Conservation (phyloP, 2,113 vertebrate genomes). For the Bubo blakistoni region DNA sequence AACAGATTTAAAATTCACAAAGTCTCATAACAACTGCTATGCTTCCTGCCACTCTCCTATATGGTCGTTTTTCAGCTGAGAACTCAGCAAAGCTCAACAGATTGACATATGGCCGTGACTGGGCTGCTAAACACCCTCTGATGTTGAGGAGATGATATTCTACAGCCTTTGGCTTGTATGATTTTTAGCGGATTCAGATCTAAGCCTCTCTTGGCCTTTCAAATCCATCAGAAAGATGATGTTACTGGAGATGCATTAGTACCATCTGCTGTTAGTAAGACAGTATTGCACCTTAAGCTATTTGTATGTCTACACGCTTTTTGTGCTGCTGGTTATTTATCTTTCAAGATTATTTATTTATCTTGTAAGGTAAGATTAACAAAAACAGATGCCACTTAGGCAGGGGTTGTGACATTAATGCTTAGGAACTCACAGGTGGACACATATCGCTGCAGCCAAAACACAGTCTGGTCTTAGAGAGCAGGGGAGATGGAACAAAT, state of each 20-base stretch:
- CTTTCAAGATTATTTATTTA: background rate
- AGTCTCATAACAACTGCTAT: background rate
- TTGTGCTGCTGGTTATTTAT: background rate
- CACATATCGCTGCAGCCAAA: background rate
- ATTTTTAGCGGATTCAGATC: background rate
- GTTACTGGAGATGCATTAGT: background rate
- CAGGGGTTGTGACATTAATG: background rate
- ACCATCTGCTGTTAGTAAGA: background rate
- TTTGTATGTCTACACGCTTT: rapidly evolving
- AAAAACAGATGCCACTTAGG: background rate
- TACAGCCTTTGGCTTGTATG: background rate
- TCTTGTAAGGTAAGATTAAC: background rate
- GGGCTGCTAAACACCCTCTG: constrained; percentile 7
- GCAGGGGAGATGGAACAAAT: background rate
- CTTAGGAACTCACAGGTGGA: background rate
- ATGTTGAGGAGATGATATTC: background rate
- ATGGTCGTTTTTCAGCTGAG: constrained; percentile 27
- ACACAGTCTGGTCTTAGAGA: background rate
- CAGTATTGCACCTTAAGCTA: background rate
- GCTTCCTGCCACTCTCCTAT: constrained; percentile 32
- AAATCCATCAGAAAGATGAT: background rate
- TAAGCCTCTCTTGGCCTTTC: background rate
- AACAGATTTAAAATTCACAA: constrained; percentile 68
- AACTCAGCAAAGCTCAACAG: constrained; percentile 12
- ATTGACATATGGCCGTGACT: constrained; percentile 4